phyloP scores from a whole-genome alignment of 2,888 invertebrate genomes.

The Dyspetes luteomarginatus region DNA sequence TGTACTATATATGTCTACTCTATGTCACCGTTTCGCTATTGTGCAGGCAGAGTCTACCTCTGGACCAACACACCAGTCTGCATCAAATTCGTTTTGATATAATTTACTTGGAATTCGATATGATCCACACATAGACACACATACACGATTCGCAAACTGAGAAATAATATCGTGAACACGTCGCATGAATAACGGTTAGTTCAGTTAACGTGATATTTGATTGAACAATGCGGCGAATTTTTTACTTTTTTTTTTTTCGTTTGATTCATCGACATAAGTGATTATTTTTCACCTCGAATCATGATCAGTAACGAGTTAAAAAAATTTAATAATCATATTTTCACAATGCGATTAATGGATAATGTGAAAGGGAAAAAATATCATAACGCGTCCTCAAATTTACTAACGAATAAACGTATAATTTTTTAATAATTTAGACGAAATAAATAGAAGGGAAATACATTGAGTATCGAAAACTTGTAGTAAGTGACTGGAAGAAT shows the following conservation, averaged over 20 bases:
- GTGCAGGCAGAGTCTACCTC: slow-evolving; percentile 37
- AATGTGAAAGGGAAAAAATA: no score
- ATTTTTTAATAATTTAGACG: no score
- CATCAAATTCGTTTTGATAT: slow-evolving; percentile 43
- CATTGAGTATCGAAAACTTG: no score
- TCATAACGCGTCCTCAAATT: no score
- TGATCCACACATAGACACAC: not conserved
- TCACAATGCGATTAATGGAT: no score
- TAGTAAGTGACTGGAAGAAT: no score
- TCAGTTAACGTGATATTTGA: slow-evolving; percentile 6
- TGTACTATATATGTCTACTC: not conserved
- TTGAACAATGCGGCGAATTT: not conserved
- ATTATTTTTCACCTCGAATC: not conserved
- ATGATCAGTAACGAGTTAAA: not conserved
- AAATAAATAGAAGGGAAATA: no score
- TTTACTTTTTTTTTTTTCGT: not conserved
- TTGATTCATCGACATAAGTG: not conserved
- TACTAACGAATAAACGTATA: no score
- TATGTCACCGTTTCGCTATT: slow-evolving; percentile 36
- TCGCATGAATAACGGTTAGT: slow-evolving; percentile 22
- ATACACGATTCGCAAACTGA: not conserved
- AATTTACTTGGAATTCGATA: slow-evolving; percentile 52
- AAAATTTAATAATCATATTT: no score
- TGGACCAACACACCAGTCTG: slow-evolving; percentile 15
- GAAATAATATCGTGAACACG: not conserved